Evolutionary conservation across 1,140 invertebrate genomes (phyloP).

Genomic region (Trichoplusia ni): DNA sequence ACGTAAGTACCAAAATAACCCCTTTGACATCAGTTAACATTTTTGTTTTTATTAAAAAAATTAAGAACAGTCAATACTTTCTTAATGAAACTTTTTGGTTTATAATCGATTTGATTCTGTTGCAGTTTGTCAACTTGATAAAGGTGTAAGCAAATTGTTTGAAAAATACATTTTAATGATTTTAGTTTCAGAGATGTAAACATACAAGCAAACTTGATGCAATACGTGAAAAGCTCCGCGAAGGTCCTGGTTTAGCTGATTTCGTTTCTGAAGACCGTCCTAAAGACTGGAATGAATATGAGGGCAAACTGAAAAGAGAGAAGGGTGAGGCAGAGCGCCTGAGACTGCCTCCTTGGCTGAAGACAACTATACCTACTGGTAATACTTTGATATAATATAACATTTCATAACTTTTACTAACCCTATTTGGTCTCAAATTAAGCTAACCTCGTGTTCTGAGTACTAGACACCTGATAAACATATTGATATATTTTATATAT

Average conservation of each 20-base stretch:
- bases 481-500: too few relatives aligned
- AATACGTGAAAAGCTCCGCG: conserved; percentile 83
- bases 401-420: too few relatives aligned
- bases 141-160: too few relatives aligned
- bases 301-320: conserved; percentile 91
- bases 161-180: background rate
- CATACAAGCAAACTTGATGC: conserved; percentile 76
- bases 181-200: conserved; percentile 63
- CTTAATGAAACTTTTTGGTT: too few relatives aligned
- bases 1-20: conserved; percentile 43
- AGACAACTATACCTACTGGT: conserved; percentile 96
- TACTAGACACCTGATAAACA: too few relatives aligned
- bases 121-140: too few relatives aligned
- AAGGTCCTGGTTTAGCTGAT: conserved; percentile 85
- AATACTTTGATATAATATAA: conserved; percentile 41
- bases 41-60: too few relatives aligned
- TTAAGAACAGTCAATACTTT: too few relatives aligned
- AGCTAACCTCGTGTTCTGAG: too few relatives aligned
- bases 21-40: background rate
- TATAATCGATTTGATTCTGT: too few relatives aligned
- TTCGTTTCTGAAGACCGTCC: conserved; percentile 84
- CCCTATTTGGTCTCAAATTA: too few relatives aligned
- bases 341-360: conserved; percentile 97
- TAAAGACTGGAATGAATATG: conserved; percentile 85
- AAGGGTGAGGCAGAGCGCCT: conserved; percentile 91